phyloP scores from a whole-genome alignment of 2,888 invertebrate species.

The Peribatodes rhomboidaria region DNA sequence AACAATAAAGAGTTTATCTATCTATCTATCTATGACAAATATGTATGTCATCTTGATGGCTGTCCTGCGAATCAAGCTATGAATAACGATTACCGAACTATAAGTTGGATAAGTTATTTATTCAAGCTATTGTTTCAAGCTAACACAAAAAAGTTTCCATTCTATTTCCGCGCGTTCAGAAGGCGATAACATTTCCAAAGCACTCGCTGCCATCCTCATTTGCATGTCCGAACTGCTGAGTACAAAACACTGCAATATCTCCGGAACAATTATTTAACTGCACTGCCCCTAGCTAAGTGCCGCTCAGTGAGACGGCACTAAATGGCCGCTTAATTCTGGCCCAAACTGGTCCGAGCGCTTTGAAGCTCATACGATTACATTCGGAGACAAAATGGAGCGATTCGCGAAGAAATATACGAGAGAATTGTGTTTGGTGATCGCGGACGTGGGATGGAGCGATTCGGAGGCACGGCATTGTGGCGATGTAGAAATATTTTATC shows the following conservation, averaged over 20 bases:
- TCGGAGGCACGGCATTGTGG: constrained; percentile 16
- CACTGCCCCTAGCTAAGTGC: constrained; percentile 3
- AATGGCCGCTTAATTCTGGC: constrained; percentile 23
- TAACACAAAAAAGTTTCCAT: neutral
- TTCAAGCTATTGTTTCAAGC: too few species aligned
- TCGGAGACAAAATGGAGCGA: constrained; percentile 46
- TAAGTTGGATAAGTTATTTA: too few species aligned
- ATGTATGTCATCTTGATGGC: too few species aligned
- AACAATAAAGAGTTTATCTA: too few species aligned
- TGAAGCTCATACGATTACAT: constrained; percentile 48
- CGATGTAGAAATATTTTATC: neutral
- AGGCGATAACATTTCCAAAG: neutral
- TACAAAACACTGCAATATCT: constrained; percentile 17
- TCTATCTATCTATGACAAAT: too few species aligned
- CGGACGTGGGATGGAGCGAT: constrained; percentile 14
- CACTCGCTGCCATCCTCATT: neutral
- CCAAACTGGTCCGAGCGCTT: constrained; percentile 29
- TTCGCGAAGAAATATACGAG: constrained; percentile 47
- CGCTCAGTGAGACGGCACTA: constrained; percentile 23
- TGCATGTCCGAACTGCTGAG: neutral
- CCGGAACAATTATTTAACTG: constrained; percentile 23
- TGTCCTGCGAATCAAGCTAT: too few species aligned
- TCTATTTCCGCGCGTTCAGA: neutral
- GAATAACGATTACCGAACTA: too few species aligned
- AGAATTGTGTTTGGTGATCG: constrained; percentile 45